These are phyloP conservation scores for Amiota communis DNA, from an alignment of 2,888 invertebrate genomes.

Conservation along the genomic window DNA sequence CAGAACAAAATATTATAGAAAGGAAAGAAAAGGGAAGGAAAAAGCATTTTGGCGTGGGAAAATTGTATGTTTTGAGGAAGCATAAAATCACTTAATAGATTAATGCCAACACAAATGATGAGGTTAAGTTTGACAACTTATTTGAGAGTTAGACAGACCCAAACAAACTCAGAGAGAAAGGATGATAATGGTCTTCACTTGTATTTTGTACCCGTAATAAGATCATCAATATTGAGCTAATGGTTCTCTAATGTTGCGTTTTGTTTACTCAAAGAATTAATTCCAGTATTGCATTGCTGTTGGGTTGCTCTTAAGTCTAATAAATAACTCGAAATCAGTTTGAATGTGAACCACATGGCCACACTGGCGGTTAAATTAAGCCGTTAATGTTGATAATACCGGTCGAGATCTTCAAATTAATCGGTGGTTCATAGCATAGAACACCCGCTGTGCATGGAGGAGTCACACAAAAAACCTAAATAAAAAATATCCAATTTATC, in stretches of 20 bases:
- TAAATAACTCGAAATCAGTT: too few species aligned
- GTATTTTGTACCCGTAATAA: neutral
- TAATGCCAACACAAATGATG: too few species aligned
- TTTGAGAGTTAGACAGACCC: neutral
- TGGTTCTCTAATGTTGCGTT: neutral
- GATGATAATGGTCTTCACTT: neutral
- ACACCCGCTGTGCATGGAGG: neutral
- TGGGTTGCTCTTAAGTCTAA: too few species aligned
- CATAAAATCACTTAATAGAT: neutral
- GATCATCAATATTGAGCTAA: conserved; percentile 3
- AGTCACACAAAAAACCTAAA: neutral
- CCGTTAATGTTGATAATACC: neutral
- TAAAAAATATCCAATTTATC: conserved; percentile 4
- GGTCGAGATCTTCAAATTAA: too few species aligned
- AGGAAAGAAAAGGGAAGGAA: neutral
- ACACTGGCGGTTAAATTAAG: conserved; percentile 2
- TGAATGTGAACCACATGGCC: too few species aligned
- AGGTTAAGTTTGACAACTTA: neutral
- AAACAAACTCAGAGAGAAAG: neutral
- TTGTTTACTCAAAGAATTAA: too few species aligned
- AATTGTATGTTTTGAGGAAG: neutral
- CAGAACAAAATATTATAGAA: neutral
- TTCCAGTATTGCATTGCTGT: too few species aligned
- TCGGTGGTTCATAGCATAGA: neutral
- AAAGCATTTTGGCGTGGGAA: conserved; percentile 7